Evolutionary conservation across 2,888 invertebrate genomes (phyloP).

Genomic region (Dasypogon diadema): DNA sequence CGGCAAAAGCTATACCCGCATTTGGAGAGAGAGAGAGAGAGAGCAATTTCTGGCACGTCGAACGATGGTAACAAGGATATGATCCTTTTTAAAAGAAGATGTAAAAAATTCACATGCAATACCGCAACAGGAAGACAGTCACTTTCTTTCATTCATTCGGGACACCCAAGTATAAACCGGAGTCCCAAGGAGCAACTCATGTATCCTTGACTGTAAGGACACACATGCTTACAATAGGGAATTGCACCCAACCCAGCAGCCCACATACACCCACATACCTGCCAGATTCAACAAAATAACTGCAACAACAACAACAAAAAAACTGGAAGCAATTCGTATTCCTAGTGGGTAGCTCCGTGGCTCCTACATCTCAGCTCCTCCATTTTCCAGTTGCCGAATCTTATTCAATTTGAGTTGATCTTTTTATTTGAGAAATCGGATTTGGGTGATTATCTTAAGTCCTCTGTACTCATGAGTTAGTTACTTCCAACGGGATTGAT

Average conservation of each 20-base stretch:
- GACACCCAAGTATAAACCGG: background rate
- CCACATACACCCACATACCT: background rate
- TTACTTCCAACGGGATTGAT: constrained; percentile 54
- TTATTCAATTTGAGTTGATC: constrained; percentile 57
- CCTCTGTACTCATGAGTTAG: constrained; percentile 53
- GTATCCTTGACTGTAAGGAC: background rate
- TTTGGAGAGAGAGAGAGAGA: background rate
- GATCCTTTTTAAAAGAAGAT: constrained; percentile 18
- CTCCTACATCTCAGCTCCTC: background rate
- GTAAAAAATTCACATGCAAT: background rate
- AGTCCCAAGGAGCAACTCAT: background rate
- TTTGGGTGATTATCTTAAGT: constrained; percentile 56
- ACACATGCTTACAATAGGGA: background rate
- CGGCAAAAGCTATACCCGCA: constrained; percentile 5
- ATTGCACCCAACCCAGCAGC: background rate
- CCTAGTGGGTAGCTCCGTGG: background rate
- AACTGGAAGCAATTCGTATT: background rate
- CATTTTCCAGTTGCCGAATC: constrained; percentile 47
- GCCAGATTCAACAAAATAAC: background rate
- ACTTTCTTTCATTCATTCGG: constrained; percentile 27
- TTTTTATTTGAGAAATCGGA: constrained; percentile 57
- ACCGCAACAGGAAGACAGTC: constrained; percentile 35
- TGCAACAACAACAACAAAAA: background rate
- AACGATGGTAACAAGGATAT: constrained; percentile 15
- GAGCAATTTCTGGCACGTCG: constrained; percentile 34